Percentiles rank a stretch among this genome's conserved stretches.
Evolutionary conservation across 2,113 vertebrate genomes (phyloP).

Genomic region (Gorsachius goisagi): DNA sequence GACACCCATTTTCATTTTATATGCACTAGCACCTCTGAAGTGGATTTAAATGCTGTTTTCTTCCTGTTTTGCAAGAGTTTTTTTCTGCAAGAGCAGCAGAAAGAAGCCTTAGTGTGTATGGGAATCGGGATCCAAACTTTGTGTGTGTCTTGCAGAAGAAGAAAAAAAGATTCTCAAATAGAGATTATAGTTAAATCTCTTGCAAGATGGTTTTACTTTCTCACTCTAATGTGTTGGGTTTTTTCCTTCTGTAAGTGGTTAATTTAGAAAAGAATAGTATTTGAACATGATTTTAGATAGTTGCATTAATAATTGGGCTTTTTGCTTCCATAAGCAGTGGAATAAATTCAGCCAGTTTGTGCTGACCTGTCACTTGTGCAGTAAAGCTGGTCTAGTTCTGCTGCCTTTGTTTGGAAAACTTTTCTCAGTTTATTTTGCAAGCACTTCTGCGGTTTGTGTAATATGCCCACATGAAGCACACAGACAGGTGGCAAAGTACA

Average conservation of each 20-base stretch:
- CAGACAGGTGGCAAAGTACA: not conserved
- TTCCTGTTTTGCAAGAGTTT: not conserved
- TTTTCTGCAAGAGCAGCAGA: not conserved
- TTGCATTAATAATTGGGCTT: not conserved
- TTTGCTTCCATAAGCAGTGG: not conserved
- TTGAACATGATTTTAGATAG: not conserved
- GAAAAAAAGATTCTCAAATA: not conserved
- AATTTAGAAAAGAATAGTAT: not conserved
- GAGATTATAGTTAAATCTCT: not conserved
- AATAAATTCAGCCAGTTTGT: not conserved
- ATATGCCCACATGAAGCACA: not conserved
- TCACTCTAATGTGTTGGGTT: not conserved
- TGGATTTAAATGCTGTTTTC: not conserved
- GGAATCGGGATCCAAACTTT: not conserved
- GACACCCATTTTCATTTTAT: not conserved
- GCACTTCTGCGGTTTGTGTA: not conserved
- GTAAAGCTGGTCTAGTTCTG: not conserved
- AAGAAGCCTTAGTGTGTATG: not conserved
- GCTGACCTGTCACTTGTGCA: not conserved
- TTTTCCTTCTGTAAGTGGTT: not conserved
- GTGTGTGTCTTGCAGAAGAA: not conserved
- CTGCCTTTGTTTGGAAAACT: not conserved
- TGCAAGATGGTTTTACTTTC: not conserved
- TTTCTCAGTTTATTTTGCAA: constrained; percentile 7
- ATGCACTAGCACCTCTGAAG: not conserved